Percentiles rank a stretch among this genome's conserved stretches.
phyloP scores from a whole-genome alignment of 2,113 vertebrate genomes.

The Hoplias malabaricus region DNA sequence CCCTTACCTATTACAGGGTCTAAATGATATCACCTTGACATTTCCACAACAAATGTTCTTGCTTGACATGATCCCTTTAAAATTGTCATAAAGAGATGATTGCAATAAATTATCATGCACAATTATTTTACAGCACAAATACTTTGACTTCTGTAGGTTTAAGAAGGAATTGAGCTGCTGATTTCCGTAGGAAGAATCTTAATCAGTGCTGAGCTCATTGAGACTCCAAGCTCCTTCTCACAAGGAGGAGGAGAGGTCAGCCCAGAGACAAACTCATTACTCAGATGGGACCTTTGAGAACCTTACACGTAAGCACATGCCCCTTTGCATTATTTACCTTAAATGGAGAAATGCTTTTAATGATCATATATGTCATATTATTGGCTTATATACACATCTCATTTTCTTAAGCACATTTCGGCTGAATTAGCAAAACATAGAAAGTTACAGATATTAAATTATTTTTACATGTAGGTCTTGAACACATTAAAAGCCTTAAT shows the following conservation, averaged over 20 bases:
- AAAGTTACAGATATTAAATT: too few species aligned
- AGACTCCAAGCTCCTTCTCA: slow-evolving; percentile 1
- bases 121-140: not conserved
- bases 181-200: slow-evolving; percentile 12
- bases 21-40: not conserved
- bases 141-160: not conserved
- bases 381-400: too few species aligned
- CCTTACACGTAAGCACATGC: not conserved
- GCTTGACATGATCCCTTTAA: too few species aligned
- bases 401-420: too few species aligned
- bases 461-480: too few species aligned
- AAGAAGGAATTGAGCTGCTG: not conserved
- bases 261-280: not conserved
- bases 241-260: slow-evolving; percentile 5
- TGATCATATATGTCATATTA: not conserved
- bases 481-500: too few species aligned
- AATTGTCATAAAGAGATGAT: not conserved
- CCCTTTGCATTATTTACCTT: not conserved
- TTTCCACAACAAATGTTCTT: not conserved
- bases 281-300: not conserved
- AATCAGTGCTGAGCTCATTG: not conserved
- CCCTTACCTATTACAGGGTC: not conserved
- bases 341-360: not conserved
- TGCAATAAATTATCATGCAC: not conserved
- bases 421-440: too few species aligned